These are phyloP conservation scores for Mechanitis messenoides DNA, from an alignment of 2,888 invertebrate genomes.

Conservation along the genomic window DNA sequence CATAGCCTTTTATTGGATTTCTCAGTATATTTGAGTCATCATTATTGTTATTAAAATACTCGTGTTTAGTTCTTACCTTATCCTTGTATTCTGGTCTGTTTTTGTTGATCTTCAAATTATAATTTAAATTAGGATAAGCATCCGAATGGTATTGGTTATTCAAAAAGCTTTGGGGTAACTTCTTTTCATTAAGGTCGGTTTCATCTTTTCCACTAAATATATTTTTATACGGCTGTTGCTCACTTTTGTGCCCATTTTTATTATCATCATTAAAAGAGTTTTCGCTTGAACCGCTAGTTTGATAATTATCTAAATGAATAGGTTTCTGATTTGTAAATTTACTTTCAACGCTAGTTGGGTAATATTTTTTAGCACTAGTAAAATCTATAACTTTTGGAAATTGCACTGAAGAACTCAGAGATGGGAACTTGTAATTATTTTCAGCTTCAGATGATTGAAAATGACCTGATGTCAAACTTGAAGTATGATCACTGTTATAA, in stretches of 20 bases:
- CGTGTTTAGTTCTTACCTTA: conserved; percentile 50
- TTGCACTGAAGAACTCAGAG: conserved; percentile 33
- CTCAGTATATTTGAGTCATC: conserved; percentile 43
- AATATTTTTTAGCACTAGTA: conserved; percentile 52
- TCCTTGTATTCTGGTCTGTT: conserved; percentile 46
- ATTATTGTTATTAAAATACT: conserved; percentile 41
- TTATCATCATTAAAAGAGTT: neutral
- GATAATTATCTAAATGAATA: conserved; percentile 19
- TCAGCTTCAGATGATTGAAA: conserved; percentile 15
- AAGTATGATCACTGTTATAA: conserved; percentile 20
- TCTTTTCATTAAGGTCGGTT: conserved; percentile 20
- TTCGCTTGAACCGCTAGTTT: conserved; percentile 12
- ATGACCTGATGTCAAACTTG: conserved; percentile 4
- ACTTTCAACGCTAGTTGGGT: conserved; percentile 50
- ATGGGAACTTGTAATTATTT: conserved; percentile 32
- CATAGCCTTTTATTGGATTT: conserved; percentile 52
- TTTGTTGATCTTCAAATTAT: conserved; percentile 36
- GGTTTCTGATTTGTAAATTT: conserved; percentile 44
- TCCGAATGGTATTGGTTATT: conserved; percentile 35
- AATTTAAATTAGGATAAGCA: conserved; percentile 39
- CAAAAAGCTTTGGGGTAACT: conserved; percentile 21
- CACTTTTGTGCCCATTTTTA: neutral
- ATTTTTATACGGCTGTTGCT: conserved; percentile 10
- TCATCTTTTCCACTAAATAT: conserved; percentile 18
- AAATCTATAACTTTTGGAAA: conserved; percentile 64